Base-by-base conservation (phyloP, 1,140 invertebrate genomes). In the Mizuhopecten yessoensis region DNA sequence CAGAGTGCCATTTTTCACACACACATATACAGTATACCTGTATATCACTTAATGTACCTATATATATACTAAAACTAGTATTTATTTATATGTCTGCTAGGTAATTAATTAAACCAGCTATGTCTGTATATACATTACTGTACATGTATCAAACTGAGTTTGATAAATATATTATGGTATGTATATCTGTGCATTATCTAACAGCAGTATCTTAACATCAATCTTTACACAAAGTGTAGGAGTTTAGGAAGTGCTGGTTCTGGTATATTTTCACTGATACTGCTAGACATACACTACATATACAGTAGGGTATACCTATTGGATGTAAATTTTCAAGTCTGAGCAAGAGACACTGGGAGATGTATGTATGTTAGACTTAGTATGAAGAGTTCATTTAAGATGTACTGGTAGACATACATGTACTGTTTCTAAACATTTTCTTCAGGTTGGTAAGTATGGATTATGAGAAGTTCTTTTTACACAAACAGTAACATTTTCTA, bases 1-100 rank as follows among this genome's bases (percentile, higher is more conserved):
- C 57, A 75, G 29, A 75, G 57, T 75, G 57, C 57, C 57, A 75
- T 75, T 75, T 75, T 29, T 75, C 57, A 75, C 57, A 75, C 57
- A 75, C 57, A 75, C n/a, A n/a, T n/a, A n/a, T n/a, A n/a, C n/a
- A n/a, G n/a, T n/a, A n/a, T 75, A 75, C 57, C 23, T 75, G n/a
- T 75, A n/a, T 75, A 29, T 75, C 17, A 75, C 5, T 75, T 7
- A 9, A 13, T 11, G 17, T 45, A 17, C 42, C 42, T 75, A 29
- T 75, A 29, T n/a, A 29, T 23, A 29, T 20, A 57, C 23, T 57
- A 23, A 20, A 29, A 75, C 45, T 49, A 13, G 20, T 20, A 49
- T 49, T 75, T 29, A 75, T 75, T 75, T 75, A 75, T n/a, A n/a
- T 75, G 57, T 75, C 57, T 75, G 11, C 23, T 29, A 75, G 5